Percentiles rank a stretch among this genome's conserved stretches.
These are phyloP conservation scores for Sylvietta virens DNA, from an alignment of 2,113 vertebrate species.

Conservation along the genomic window DNA sequence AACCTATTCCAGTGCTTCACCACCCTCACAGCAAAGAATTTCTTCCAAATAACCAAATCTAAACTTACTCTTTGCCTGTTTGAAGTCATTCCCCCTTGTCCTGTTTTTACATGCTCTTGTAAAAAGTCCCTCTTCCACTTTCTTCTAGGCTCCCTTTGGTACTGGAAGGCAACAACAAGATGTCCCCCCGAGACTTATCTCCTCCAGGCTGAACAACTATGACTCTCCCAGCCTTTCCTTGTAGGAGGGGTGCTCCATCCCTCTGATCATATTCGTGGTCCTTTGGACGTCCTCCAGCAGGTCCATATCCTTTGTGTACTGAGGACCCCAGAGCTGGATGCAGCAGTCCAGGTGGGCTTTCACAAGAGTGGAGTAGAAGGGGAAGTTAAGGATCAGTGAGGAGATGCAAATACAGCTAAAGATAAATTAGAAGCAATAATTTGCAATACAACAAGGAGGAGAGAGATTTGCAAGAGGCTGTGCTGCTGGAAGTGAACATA, in stretches of 20 bases:
- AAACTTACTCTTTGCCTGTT: background rate
- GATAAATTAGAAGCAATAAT: background rate
- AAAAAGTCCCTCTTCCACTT: accelerated
- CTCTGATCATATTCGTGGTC: background rate
- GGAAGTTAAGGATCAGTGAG: background rate
- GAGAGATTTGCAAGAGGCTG: background rate
- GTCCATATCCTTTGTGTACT: accelerated
- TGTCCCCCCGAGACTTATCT: background rate
- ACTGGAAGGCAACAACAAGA: background rate
- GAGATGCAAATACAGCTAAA: background rate
- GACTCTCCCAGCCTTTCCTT: background rate
- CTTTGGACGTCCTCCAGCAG: background rate
- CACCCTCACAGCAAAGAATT: background rate
- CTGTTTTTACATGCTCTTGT: background rate
- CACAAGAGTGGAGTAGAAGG: no score
- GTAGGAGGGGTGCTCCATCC: background rate
- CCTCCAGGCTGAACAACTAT: background rate
- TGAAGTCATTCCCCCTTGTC: background rate
- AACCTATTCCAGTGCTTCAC: background rate
- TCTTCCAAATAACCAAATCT: background rate
- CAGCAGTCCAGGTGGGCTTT: background rate
- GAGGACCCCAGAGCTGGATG: background rate
- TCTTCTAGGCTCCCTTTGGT: background rate
- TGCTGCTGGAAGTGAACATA: background rate
- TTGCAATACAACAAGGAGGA: background rate